Conservation (phyloP, 2,888 invertebrate species). For the Amphipoea oculea region DNA sequence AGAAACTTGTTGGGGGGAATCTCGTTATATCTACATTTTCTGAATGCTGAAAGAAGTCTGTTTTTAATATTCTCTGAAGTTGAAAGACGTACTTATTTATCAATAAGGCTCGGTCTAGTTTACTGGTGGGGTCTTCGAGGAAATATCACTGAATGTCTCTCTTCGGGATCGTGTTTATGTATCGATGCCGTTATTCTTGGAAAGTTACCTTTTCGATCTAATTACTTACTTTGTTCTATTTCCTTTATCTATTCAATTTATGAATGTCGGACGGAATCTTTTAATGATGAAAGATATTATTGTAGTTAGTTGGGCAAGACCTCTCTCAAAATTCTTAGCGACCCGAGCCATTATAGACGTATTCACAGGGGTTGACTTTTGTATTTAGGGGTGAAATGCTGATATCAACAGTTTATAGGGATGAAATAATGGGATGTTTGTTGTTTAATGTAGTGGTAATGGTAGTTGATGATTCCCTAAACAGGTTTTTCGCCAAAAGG, state of each 20-base stretch:
- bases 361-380: neutral
- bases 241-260: neutral
- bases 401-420: conserved; percentile 4
- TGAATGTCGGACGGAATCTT: neutral
- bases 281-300: neutral
- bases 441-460: conserved; percentile 1
- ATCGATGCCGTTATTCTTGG: conserved; percentile 11
- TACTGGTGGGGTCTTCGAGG: conserved; percentile 7
- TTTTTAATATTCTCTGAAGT: conserved; percentile 58
- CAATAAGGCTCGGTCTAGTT: conserved; percentile 28
- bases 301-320: neutral
- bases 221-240: conserved; percentile 24
- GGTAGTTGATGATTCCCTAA: neutral
- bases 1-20: conserved; percentile 60
- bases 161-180: neutral
- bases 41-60: conserved; percentile 55
- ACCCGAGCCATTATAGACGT: neutral
- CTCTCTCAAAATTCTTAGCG: neutral
- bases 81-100: conserved; percentile 37
- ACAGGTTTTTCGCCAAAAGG: neutral
- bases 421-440: neutral
- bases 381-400: conserved; percentile 10
- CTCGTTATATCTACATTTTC: conserved; percentile 63
- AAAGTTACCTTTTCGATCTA: conserved; percentile 10
- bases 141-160: conserved; percentile 1